These are phyloP conservation scores for Acheta domesticus DNA, from an alignment of 2,888 invertebrate species.

Conservation along the genomic window DNA sequence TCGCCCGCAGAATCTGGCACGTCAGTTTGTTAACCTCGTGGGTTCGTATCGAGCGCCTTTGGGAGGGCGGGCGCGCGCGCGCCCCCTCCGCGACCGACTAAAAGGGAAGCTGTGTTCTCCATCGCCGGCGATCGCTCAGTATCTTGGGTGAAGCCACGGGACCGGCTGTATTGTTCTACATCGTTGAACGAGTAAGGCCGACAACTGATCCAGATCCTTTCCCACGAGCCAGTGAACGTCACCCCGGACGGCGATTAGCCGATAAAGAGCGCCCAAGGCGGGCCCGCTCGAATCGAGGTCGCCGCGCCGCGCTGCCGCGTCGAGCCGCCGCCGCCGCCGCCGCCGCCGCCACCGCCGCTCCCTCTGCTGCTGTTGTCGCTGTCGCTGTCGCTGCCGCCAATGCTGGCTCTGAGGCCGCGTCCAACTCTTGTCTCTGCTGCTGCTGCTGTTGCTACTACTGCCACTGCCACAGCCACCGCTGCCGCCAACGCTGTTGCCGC, in stretches of 20 bases:
- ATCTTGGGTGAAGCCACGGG: not conserved
- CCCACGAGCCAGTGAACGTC: conserved; percentile 5
- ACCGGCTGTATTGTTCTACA: not conserved
- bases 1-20: too few relatives aligned
- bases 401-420: not conserved
- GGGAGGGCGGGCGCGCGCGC: too few relatives aligned
- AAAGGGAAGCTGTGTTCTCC: conserved; percentile 2
- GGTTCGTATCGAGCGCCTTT: too few relatives aligned
- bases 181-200: conserved; percentile 9
- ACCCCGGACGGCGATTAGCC: conserved; percentile 18
- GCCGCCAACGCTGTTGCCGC: too few relatives aligned
- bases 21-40: too few relatives aligned
- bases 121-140: not conserved
- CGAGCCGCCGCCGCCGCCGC: not conserved
- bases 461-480: too few relatives aligned
- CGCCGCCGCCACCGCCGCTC: not conserved
- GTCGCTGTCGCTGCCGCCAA: not conserved
- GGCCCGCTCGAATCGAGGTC: conserved; percentile 18
- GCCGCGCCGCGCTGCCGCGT: not conserved
- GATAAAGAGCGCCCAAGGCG: not conserved
- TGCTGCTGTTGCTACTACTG: too few relatives aligned
- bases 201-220: conserved; percentile 11
- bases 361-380: not conserved
- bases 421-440: too few relatives aligned
- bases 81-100: not conserved